A percentile compares a stretch with the other conserved stretches of the same genome.
Conservation (phyloP, 2,797 vertebrate genomes). For the Sylvilagus floridanus region DNA sequence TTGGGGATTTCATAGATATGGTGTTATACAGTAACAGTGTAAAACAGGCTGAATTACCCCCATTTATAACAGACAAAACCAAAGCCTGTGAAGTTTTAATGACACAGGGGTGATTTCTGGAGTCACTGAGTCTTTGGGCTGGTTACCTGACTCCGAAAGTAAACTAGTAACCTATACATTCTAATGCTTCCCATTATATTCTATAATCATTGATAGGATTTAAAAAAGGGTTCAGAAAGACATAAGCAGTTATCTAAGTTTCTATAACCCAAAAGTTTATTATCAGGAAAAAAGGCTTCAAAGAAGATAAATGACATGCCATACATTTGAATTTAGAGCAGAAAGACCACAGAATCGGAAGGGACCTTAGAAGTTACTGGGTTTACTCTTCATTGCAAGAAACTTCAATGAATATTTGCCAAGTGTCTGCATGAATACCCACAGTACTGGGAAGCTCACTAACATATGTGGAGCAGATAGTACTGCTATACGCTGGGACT, state of each 20-base stretch:
- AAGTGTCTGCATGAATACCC: background rate
- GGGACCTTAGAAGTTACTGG: background rate
- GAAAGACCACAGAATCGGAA: background rate
- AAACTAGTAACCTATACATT: background rate
- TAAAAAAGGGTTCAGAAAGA: constrained; percentile 19
- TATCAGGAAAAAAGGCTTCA: background rate
- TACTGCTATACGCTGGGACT: background rate
- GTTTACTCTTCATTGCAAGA: background rate
- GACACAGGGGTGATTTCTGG: background rate
- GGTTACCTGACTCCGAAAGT: background rate
- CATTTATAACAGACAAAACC: background rate
- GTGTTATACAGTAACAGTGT: background rate
- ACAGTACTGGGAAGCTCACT: background rate
- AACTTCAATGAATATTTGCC: background rate
- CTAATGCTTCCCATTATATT: background rate
- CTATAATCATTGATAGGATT: background rate
- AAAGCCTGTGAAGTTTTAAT: background rate
- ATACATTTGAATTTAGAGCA: background rate
- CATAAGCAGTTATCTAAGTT: background rate
- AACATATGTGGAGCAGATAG: background rate
- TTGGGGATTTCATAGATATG: background rate
- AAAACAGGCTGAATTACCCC: background rate
- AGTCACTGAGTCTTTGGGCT: background rate
- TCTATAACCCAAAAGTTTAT: background rate
- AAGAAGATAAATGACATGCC: background rate